Base-by-base conservation (phyloP, 2,113 vertebrate genomes). In the Lepus americanus region DNA sequence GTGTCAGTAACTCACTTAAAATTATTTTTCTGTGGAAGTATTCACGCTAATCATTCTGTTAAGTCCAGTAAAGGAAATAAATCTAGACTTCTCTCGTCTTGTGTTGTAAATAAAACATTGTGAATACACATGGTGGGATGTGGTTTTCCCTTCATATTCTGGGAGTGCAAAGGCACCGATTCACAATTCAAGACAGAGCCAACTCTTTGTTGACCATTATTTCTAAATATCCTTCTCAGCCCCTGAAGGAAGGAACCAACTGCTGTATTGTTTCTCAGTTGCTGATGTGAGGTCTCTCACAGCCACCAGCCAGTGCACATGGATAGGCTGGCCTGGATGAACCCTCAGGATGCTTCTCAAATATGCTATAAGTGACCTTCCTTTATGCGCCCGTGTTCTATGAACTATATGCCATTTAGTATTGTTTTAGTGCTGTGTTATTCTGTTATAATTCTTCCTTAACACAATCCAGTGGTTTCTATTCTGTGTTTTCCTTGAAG, bases 1-100 rank as follows among this genome's bases (percentile, higher is more conserved):
- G 74, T 88, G 94, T 89, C 53, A 27, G 59, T 92, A 86, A 92
- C 89, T 92, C 86, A 61, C 87, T 95, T 92, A 77, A 95, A 95
- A 81, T 94, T 82, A 14, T 84, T 91, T 95, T 81, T 78, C 92
- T 92, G 25, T 27, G 13, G 73, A 89, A 94, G 13, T 59, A 66
- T 4, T 76, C 76, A 64, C 53, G 61, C 53, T 79, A 70, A 85
- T 72, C 49, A 95, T 64, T 87, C 69, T 53, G 6, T 66, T 76
- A 87, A 36, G 27, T 86, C 29, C 74, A 93, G 74, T 69, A n/a
- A 93, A 69, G 14, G 27, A 17, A 44, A 89, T 66, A 85, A 69
- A 86, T 67, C n/a, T 89, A 13, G 25, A 5, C n/a, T 23, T 39
- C 22, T 87, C 53, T 36, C 73, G 51, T 12, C 86, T 93, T 64